Base-by-base conservation (phyloP, 2,113 vertebrate genomes). In the Anoura caudifer region DNA sequence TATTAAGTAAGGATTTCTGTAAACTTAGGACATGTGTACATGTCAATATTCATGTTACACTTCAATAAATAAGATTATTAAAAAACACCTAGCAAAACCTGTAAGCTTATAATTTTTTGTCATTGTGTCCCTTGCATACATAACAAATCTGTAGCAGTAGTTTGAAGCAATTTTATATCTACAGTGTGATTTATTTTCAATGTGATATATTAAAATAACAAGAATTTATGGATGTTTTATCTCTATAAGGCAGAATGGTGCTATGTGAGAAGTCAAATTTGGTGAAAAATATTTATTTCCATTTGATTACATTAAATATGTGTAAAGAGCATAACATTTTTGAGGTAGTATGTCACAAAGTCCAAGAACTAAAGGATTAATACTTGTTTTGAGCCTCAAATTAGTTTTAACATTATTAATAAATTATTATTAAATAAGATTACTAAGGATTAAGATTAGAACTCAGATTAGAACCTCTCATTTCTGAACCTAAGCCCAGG, bases 81-180 rank as follows among this genome's bases (percentile, higher is more conserved):
- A 38, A 20, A 90, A 20, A 0, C 24, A 28, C 70, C 12, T 79
- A 80, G 54, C 24, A 47, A 90, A 65, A 86, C 50, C 63, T 45
- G 70, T 63, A 92, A 80, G 17, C 13, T 63, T 90, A 72, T 59
- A 72, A 20, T 96, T 7, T 77, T 73, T 90, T 87, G 12, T 80
- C 20, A 67, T 87, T 59, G 16, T 61, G n/a, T 61, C 9, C 13
- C 81, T 0, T 69, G 38, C 75, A 1, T 83, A 76, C 24, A 54
- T 86, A 76, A 87, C 16, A 87, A 81, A 70, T 50, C 87, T 96
- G 28, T 93, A 72, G 76, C 61, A 70, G 9, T 31, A 86, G 19
- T 95, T 80, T 92, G 61, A 92, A 75, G 9, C 19, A 52, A 85
- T 85, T 87, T 94, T 94, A 61, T 59, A 72, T n/a, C 15, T 67